Base-by-base conservation (phyloP, 2,113 vertebrate genomes). In the Petrocephalus zakoni region DNA sequence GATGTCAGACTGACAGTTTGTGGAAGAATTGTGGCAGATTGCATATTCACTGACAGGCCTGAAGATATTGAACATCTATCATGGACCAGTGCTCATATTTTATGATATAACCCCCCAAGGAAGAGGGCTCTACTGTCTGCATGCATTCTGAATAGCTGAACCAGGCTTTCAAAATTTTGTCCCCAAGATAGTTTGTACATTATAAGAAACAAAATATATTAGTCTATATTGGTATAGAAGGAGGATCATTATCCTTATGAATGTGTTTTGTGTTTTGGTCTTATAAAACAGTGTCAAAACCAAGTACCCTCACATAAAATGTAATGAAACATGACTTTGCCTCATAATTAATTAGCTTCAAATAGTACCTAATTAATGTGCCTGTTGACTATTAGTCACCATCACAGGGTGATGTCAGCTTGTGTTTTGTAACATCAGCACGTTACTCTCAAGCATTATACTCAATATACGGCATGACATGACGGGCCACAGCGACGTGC, bases 21-120 rank as follows among this genome's bases (percentile, higher is more conserved):
- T n/a, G 25, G 29, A 68, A 49, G 82, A 37, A 86, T 72, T 47
- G 25, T 68, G 47, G 83, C 47, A 64, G 81, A 89, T 86, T 86
- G 64, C 58, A 46, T 22, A 78, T 89, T 86, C 84, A 86, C 88
- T 29, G 25, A 78, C 61, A 55, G 49, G 51, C 49, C 21, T 42
- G 29, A 64, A 61, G 81, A 64, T 64, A 84, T 51, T 68, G 56
- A 58, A 72, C 83, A 42, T 68, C 88, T 49, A 34, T 86, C 49
- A 46, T 53, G 25, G 88, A 58, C 72, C 42, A 19, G 11, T 52
- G 53, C 58, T 75, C 82, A 78, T 21, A 37, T 86, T 88, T 58
- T 15, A 37, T 9, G 34, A 25, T 46, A 83, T 83, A 88, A 72
- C n/a, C 82, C 46, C n/a, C 51, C 49, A 37, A 68, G 52, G 46